phyloP scores from a whole-genome alignment of 2,113 vertebrate genomes.

The Phylloscopus trochilus region DNA sequence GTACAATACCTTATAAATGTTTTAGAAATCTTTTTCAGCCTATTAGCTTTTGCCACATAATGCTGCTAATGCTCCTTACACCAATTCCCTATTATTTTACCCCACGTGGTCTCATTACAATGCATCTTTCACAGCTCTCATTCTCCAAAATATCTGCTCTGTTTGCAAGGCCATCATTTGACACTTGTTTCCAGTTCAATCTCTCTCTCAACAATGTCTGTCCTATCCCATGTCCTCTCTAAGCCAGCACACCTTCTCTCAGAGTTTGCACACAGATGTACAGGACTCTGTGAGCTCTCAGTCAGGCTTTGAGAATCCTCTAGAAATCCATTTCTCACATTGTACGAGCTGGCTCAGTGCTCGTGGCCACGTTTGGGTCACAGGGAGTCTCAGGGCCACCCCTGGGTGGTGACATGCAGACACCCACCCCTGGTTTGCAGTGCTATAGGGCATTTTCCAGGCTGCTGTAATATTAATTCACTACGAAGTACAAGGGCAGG shows the following conservation, averaged over 20 bases:
- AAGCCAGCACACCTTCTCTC: neutral
- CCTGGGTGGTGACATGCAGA: neutral
- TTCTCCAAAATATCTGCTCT: neutral
- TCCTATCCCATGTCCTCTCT: neutral
- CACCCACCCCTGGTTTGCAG: neutral
- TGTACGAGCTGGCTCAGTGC: accelerated
- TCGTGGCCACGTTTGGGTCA: neutral
- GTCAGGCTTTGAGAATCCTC: neutral
- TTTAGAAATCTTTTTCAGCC: neutral
- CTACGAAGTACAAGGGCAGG: neutral
- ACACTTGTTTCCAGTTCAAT: neutral
- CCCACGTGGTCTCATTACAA: neutral
- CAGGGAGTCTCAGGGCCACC: neutral
- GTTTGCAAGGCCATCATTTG: neutral
- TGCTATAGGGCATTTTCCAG: neutral
- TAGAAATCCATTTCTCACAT: neutral
- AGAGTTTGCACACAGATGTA: neutral
- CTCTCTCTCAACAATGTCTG: neutral
- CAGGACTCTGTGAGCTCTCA: neutral
- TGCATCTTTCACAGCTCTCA: neutral
- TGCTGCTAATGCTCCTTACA: neutral
- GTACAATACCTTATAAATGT: neutral
- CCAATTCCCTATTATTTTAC: neutral
- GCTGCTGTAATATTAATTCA: neutral
- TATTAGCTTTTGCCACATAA: neutral